Percentiles rank a stretch among this genome's conserved stretches.
Evolutionary conservation across 1,140 invertebrate genomes (phyloP).

Genomic region (Charaxes varanes): DNA sequence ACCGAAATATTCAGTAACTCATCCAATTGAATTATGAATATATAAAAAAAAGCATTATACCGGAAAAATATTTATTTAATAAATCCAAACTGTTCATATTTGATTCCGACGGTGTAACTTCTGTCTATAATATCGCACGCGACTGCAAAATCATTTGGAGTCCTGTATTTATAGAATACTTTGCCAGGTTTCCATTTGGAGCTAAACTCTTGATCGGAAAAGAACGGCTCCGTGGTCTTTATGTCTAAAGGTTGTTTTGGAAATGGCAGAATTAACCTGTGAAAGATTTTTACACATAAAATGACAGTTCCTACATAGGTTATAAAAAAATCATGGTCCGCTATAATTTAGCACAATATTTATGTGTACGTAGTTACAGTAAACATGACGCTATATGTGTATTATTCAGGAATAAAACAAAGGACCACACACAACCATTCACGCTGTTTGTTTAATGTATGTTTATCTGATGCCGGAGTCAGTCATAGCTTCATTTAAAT

Average conservation of each 20-base stretch:
- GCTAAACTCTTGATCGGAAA: slow-evolving; percentile 30
- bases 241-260: slow-evolving; percentile 35
- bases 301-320: too few species aligned
- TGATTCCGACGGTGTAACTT: slow-evolving; percentile 22
- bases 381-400: too few species aligned
- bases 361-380: too few species aligned
- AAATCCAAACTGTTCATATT: slow-evolving; percentile 18
- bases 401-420: too few species aligned
- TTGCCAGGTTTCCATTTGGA: slow-evolving; percentile 32
- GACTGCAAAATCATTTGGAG: slow-evolving; percentile 30
- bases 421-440: too few species aligned
- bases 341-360: too few species aligned
- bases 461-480: too few species aligned
- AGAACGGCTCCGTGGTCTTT: slow-evolving; percentile 42
- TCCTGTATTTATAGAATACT: slow-evolving; percentile 29
- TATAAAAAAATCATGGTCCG: too few species aligned
- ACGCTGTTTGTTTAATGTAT: too few species aligned
- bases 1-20: too few species aligned
- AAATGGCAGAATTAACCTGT: slow-evolving; percentile 43
- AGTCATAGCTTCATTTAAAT: too few species aligned
- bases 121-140: slow-evolving; percentile 39
- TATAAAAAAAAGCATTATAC: neutral
- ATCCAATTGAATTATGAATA: neutral
- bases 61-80: slow-evolving; percentile 4
- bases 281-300: too few species aligned